These are phyloP conservation scores for Chloroceryle amazona DNA, from an alignment of 2,797 vertebrate species.

Conservation along the genomic window DNA sequence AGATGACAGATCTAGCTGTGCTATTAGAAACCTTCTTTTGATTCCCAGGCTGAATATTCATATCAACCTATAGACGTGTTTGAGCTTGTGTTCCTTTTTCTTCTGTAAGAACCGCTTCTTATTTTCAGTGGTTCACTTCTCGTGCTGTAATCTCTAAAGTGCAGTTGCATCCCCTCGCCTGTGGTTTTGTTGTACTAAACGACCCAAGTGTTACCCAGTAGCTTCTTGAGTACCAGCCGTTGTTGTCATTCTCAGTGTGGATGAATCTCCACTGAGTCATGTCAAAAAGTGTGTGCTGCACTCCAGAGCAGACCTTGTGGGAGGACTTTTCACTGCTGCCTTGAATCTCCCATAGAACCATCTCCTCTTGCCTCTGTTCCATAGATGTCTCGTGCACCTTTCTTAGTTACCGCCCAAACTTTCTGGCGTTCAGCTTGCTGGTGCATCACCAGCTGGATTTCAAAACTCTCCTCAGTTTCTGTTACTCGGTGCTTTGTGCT, in stretches of 20 bases:
- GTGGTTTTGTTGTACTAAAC: not conserved
- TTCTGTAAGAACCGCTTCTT: fast-evolving
- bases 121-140: not conserved
- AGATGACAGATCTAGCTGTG: not conserved
- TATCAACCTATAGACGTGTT: not conserved
- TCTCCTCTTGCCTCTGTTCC: not conserved
- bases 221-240: not conserved
- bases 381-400: not conserved
- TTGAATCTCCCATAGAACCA: not conserved
- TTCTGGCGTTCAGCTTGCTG: not conserved
- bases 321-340: not conserved
- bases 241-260: fast-evolving
- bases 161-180: not conserved
- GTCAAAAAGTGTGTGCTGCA: not conserved
- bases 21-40: not conserved
- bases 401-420: not conserved
- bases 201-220: not conserved
- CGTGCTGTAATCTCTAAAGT: not conserved
- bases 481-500: not conserved
- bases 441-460: not conserved
- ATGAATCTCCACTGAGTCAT: not conserved
- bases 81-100: not conserved
- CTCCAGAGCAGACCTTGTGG: not conserved
- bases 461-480: not conserved
- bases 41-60: not conserved